These are phyloP conservation scores for Drosophila littoralis DNA, from an alignment of 1,140 invertebrate genomes.

Conservation along the genomic window DNA sequence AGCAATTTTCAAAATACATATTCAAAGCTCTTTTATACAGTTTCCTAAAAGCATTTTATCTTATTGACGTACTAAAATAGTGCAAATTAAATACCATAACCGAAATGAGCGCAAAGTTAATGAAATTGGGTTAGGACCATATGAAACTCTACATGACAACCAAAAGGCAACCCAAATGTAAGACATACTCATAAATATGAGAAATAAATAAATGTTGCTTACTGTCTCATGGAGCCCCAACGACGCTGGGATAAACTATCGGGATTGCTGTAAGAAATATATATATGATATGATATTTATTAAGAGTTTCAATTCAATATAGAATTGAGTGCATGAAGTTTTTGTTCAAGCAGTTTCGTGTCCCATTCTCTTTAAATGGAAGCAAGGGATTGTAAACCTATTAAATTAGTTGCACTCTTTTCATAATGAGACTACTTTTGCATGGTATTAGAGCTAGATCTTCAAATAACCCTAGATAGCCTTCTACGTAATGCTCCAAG, in stretches of 20 bases:
- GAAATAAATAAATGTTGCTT: constrained; percentile 84
- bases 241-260: constrained; percentile 89
- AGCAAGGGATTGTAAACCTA: not conserved
- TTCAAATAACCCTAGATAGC: no score
- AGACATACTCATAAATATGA: constrained; percentile 22
- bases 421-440: no score
- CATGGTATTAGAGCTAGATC: no score
- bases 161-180: constrained; percentile 16
- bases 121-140: constrained; percentile 36
- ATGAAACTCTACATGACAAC: constrained; percentile 52
- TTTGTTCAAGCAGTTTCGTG: not conserved
- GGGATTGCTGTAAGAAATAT: constrained; percentile 86
- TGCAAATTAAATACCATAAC: constrained; percentile 46
- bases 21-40: constrained; percentile 5
- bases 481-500: no score
- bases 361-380: not conserved
- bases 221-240: constrained; percentile 92
- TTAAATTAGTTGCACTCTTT: no score
- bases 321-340: not conserved
- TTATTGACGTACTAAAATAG: not conserved
- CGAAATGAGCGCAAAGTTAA: constrained; percentile 46
- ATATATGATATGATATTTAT: constrained; percentile 42
- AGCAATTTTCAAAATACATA: not conserved
- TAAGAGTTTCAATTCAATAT: not conserved
- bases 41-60: not conserved